Conservation (phyloP, 1,140 invertebrate species). For the Solenopsis fugax region DNA sequence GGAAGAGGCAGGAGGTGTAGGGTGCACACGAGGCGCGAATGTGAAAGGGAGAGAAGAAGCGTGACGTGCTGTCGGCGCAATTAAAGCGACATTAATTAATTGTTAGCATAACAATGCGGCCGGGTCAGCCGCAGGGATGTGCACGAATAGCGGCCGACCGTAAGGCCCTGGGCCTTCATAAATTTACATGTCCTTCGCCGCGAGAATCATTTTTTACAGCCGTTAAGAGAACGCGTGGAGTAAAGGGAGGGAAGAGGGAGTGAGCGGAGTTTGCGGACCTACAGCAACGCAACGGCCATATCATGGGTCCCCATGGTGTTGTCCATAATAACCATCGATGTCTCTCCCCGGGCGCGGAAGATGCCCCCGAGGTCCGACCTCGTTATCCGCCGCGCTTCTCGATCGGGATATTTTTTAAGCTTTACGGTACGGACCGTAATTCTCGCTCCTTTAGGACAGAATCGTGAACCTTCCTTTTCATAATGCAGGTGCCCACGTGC, state of each 20-base stretch:
- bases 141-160: constrained; percentile 67
- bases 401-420: constrained; percentile 61
- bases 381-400: constrained; percentile 66
- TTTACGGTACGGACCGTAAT: constrained; percentile 14
- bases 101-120: constrained; percentile 82
- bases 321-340: constrained; percentile 85
- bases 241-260: constrained; percentile 35
- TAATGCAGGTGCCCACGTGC: not conserved
- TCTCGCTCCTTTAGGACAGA: constrained; percentile 18
- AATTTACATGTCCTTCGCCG: constrained; percentile 86
- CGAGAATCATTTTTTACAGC: constrained; percentile 85
- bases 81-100: constrained; percentile 85
- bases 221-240: constrained; percentile 76
- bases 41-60: constrained; percentile 19
- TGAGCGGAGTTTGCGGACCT: constrained; percentile 79
- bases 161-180: constrained; percentile 82
- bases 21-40: constrained; percentile 14
- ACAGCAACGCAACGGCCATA: constrained; percentile 82
- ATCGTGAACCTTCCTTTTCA: not conserved
- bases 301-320: constrained; percentile 84
- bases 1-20: not conserved
- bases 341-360: constrained; percentile 74
- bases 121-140: constrained; percentile 64
- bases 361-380: constrained; percentile 71
- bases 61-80: constrained; percentile 68